Evolutionary conservation across 1,140 invertebrate genomes (phyloP), one percentile per base, ranked within the genome.

Genomic region (Teleopsis dalmanni): DNA sequence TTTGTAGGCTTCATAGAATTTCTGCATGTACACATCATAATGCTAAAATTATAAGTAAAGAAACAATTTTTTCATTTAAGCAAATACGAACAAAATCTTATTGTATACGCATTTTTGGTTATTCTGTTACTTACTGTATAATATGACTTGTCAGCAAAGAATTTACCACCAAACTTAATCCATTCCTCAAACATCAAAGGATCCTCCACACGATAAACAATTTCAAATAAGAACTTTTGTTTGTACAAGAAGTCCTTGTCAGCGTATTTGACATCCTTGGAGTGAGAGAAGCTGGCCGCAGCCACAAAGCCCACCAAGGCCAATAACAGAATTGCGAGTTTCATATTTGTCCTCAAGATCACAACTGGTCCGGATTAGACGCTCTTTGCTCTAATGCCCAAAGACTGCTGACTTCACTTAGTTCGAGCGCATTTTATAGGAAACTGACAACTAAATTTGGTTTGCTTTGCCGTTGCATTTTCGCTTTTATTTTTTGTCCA

Each of bases 201-300:
- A 45, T 50, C 60, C 54, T 76, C 74, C 3, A 84, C 71, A 52
- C 82, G 78, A 44, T 80, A 73, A 18, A 81, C 66, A 14, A 86
- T 72, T 45, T 78, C 75, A 26, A 84, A 73, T 9, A 82, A 73
- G 22, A 77, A 70, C 35, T 75, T 74, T 71, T 85, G 82, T 49
- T 75, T 80, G 11, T 70, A 59, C 37, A 82, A 55, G 36, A 56
- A 63, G n/a, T 40, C 49, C 33, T 56, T 51, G 50, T 65, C 57
- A n/a, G 60, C 63, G 6, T 56, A 47, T 47, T 55, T 58, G 27
- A 57, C 57, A 22, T 55, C 53, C 6, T 49, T 41, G 6, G 58
- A 51, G 29, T 7, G 57, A 16, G 23, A 57, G 59, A 41, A 60
- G 45, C 55, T 61, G 27, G 56, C 55, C 0, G 55, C 60, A 35